Percentiles rank a stretch among this genome's conserved stretches.
Evolutionary conservation across 2,888 invertebrate species (phyloP).

Genomic region (Drosophila subsilvestris): DNA sequence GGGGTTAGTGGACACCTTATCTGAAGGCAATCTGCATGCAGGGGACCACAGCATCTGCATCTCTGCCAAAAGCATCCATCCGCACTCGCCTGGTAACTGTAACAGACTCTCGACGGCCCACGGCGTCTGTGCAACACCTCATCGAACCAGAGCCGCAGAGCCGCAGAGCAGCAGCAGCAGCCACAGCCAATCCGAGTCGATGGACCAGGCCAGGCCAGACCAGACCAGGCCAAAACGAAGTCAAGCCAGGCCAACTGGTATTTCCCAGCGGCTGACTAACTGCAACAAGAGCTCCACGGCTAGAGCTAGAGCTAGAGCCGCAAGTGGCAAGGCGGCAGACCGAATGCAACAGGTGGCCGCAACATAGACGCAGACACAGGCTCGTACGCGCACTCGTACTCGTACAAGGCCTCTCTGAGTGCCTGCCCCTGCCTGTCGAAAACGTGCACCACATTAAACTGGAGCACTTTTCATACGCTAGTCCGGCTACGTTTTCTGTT

Average conservation of each 20-base stretch:
- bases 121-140: slow-evolving; percentile 77
- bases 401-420: slow-evolving; percentile 42
- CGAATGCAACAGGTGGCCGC: slow-evolving; percentile 48
- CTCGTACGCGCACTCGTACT: not conserved
- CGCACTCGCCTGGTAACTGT: slow-evolving; percentile 59
- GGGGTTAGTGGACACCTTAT: slow-evolving; percentile 44
- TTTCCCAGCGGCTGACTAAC: slow-evolving; percentile 79
- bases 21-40: slow-evolving; percentile 68
- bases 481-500: too few relatives aligned
- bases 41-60: slow-evolving; percentile 49
- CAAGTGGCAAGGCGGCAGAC: slow-evolving; percentile 22
- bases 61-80: slow-evolving; percentile 37
- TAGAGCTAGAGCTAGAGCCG: not conserved
- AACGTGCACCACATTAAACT: slow-evolving; percentile 79
- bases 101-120: slow-evolving; percentile 74
- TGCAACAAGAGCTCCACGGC: slow-evolving; percentile 23
- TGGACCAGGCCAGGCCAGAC: slow-evolving; percentile 15
- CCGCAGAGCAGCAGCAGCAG: not conserved
- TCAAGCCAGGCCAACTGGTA: slow-evolving; percentile 63
- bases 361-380: slow-evolving; percentile 15
- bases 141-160: slow-evolving; percentile 8
- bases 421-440: slow-evolving; percentile 59
- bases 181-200: slow-evolving; percentile 9
- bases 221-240: slow-evolving; percentile 26
- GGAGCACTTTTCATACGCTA: slow-evolving; percentile 75